These are phyloP conservation scores for Polypedilum pembai DNA, from an alignment of 1,140 invertebrate species.

Conservation along the genomic window DNA sequence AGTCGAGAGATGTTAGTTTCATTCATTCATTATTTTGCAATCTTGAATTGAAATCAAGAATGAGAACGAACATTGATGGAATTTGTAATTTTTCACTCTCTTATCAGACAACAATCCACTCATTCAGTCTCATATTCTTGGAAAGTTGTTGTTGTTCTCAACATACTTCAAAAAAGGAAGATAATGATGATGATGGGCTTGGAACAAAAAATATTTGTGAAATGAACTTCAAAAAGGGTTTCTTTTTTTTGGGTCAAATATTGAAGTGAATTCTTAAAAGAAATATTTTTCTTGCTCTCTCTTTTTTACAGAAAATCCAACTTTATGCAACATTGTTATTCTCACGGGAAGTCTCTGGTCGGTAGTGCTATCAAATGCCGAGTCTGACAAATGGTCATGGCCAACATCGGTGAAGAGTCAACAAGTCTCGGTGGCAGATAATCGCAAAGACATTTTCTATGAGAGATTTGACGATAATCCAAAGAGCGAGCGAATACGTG, in stretches of 20 bases:
- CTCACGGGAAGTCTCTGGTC: not conserved
- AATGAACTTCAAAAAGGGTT: not conserved
- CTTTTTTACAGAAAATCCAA: not conserved
- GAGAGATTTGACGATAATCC: not conserved
- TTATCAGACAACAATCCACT: not conserved
- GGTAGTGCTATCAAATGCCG: not conserved
- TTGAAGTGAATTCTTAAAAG: not conserved
- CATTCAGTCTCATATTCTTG: not conserved
- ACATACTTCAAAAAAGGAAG: not conserved
- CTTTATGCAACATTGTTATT: not conserved
- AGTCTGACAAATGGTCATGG: constrained; percentile 23
- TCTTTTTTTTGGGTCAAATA: not conserved
- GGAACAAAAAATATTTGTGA: not conserved
- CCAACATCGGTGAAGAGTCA: not conserved
- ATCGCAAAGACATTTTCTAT: not conserved
- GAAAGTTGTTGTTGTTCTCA: not conserved
- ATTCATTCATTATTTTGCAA: constrained; percentile 27
- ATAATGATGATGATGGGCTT: not conserved
- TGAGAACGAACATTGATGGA: not conserved
- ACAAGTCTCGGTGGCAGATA: not conserved
- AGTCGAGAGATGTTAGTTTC: constrained; percentile 5
- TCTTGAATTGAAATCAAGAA: not conserved
- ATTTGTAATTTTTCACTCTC: constrained; percentile 26
- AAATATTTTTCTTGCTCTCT: not conserved
- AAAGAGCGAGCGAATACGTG: not conserved